Conservation (phyloP, 2,113 vertebrate genomes). For the Tyrannus savana region DNA sequence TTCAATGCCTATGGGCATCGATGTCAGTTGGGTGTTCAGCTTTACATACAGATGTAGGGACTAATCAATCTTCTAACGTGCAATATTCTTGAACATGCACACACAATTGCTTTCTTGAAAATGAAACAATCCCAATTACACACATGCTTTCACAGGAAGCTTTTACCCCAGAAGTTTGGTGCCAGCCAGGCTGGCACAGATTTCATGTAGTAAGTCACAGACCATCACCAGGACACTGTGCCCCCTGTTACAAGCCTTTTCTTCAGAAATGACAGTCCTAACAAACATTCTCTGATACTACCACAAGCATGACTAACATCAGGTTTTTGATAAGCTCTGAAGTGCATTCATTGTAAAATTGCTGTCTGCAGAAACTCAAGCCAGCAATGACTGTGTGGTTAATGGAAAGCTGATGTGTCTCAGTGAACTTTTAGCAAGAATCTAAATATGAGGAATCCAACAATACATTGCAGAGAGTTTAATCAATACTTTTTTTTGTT, state of each 20-base stretch:
- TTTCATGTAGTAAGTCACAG: background rate
- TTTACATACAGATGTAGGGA: background rate
- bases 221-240: accelerated
- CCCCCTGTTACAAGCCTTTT: background rate
- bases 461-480: background rate
- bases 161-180: background rate
- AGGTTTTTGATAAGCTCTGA: background rate
- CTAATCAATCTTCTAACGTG: background rate
- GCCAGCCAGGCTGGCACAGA: background rate
- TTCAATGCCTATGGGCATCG: background rate
- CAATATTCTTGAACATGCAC: background rate
- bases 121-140: background rate
- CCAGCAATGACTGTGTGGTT: background rate
- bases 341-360: accelerated
- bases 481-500: background rate
- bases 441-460: background rate
- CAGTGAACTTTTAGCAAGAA: background rate
- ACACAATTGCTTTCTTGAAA: background rate
- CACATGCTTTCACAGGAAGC: accelerated
- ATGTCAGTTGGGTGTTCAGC: background rate
- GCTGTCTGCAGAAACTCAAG: background rate
- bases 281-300: background rate
- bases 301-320: accelerated
- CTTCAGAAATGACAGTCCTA: background rate
- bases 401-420: background rate